A percentile compares a stretch with the other conserved stretches of the same genome.
Conservation (phyloP, 2,113 vertebrate genomes). For the Engystomops pustulosus region DNA sequence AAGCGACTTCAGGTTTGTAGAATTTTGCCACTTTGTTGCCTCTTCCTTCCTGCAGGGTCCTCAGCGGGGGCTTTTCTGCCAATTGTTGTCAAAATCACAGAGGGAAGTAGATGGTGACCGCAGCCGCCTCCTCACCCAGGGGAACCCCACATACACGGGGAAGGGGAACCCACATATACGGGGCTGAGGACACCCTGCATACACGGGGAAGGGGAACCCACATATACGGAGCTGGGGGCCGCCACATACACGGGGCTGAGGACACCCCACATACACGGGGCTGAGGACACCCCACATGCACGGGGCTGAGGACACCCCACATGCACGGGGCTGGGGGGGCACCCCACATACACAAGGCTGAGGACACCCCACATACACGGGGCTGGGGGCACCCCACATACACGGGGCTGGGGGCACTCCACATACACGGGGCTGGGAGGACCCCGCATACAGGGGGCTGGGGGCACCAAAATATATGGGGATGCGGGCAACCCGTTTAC, state of each 20-base stretch:
- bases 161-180: too few relatives aligned
- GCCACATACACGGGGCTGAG: not conserved
- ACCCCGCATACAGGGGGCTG: not conserved
- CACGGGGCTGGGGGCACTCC: not conserved
- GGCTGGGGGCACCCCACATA: not conserved
- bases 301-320: too few relatives aligned
- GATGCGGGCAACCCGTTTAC: too few relatives aligned
- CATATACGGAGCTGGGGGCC: not conserved
- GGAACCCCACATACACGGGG: not conserved
- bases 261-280: not conserved
- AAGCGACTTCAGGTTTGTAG: not conserved
- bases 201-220: not conserved
- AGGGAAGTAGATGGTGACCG: constrained; percentile 68
- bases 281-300: too few relatives aligned
- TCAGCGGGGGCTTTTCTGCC: constrained; percentile 45
- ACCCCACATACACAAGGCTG: not conserved
- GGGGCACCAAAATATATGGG: too few relatives aligned
- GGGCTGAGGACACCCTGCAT: too few relatives aligned
- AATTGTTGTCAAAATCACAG: constrained; percentile 50
- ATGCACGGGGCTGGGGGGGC: not conserved
- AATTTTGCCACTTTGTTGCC: constrained; percentile 25
- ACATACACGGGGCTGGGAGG: not conserved
- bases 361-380: too few relatives aligned
- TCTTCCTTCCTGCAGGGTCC: constrained; percentile 49
- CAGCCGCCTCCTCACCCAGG: constrained; percentile 71